Evolutionary conservation across 2,888 invertebrate species (phyloP), one percentile per base, ranked within the genome.

Genomic region (Diloba caeruleocephala): DNA sequence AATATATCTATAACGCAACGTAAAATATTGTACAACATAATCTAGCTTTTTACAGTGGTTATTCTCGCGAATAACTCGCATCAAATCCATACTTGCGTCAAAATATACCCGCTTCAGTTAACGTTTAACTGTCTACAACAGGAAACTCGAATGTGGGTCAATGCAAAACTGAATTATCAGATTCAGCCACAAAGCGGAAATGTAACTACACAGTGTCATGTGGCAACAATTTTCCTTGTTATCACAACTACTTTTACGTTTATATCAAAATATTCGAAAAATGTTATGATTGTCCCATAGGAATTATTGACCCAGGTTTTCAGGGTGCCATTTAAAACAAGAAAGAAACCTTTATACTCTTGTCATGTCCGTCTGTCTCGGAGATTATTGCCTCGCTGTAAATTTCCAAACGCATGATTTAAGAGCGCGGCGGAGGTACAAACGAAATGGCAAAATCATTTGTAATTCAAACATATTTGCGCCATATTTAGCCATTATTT

Each of bases 121-220:
- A 52, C 31, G 21, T 43, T 37, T 12, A 46, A 37, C 37, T 50
- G 55, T 52, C 66, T 36, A 25, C 52, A 41, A 23, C 50, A 62
- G 60, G 13, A 44, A 25, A 52, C 37, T 13, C 14, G 8, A 53
- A 58, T 63, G 39, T 53, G 10, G 49, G 50, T 8, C 36, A 58
- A 44, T 66, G 49, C 65, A 58, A 33, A 9, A 13, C 21, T 19
- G 19, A 56, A 64, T 52, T 65, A 69, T 63, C 63, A 63, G 58
- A 65, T 57, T 57, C 46, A 41, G 25, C 10, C 37, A 50, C 46
- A 37, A 63, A 50, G 46, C 23, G 44, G 46, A 56, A 50, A 42
- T 25, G 46, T 21, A 39, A 13, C 33, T 42, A 12, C 15, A 12
- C 15, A 50, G 26, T 32, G 32, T 36, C 36, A 45, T 44, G 34